These are phyloP conservation scores for Neolamprologus sp. DNA, from an alignment of 2,113 vertebrate genomes.

Conservation along the genomic window DNA sequence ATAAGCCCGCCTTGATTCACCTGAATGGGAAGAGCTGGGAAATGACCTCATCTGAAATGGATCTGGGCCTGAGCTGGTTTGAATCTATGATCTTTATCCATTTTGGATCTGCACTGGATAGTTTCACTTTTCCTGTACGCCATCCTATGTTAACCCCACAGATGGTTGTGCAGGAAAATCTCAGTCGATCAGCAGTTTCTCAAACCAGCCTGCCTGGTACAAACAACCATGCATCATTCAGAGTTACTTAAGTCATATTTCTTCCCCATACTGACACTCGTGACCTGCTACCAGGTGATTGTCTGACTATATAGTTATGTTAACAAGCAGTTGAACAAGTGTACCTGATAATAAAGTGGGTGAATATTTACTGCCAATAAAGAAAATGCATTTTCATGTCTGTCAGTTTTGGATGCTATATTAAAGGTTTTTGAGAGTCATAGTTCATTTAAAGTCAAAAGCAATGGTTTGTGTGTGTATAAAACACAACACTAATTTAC, in stretches of 20 bases:
- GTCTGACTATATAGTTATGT: background rate
- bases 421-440: accelerated
- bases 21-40: background rate
- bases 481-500: background rate
- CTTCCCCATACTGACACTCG: background rate
- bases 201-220: background rate
- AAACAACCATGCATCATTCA: background rate
- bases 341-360: background rate
- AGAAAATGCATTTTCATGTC: background rate
- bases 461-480: background rate
- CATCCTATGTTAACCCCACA: background rate
- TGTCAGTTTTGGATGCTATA: background rate
- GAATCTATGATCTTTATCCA: background rate
- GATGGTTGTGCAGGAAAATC: background rate
- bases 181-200: background rate
- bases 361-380: background rate
- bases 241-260: background rate
- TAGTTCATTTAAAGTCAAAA: background rate
- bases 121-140: background rate
- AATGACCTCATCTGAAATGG: background rate
- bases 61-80: background rate
- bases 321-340: background rate
- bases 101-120: background rate
- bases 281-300: background rate
- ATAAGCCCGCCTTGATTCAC: background rate